Base-by-base conservation (phyloP, 2,113 vertebrate species). In the Ondatra zibethicus region DNA sequence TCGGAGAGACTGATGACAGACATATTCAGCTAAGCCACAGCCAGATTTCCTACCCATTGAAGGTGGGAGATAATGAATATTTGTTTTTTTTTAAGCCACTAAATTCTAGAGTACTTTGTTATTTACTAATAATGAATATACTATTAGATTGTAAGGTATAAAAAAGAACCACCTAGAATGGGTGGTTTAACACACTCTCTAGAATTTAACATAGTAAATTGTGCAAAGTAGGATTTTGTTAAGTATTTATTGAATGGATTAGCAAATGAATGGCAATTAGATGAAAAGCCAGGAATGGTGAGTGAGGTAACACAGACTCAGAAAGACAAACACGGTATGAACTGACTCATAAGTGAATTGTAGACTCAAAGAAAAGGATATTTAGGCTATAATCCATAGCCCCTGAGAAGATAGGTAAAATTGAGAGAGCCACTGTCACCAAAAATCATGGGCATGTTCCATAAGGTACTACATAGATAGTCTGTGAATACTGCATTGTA, bases 81-180 rank as follows among this genome's bases (percentile, higher is more conserved):
- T 92, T 52, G 70, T 72, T 72, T 36, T 72, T 36, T 36, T 72
- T 19, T 72, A 72, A 73, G 70, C 70, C 70, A 73, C n/a, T 39
- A 73, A 73, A 73, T 73, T 39, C n/a, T 73, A 39, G 70, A 73
- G 36, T 73, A 39, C 70, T 73, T 73, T 47, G 42, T 16, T 77
- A 47, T 47, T 45, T 29, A 33, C 33, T 14, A 7, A 75, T 66
- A 45, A 50, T 13, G 68, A 75, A 73, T 66, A 88, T 7, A 63
- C 19, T 17, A 63, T 25, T 39, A 96, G 73, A 94, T 87, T 96
- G 58, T 58, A 96, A 93, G 31, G 12, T 31, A 55, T 88, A 19
- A 19, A 91, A 73, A 47, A 45, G n/a, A 89, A 55, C 1, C 52
- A 78, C 31, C 81, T 85, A 76, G 19, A 58, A 19, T 42, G 45